Evolutionary conservation across 2,797 vertebrate species (phyloP), one percentile per base, ranked within the genome.

Genomic region (Botia kubotai): DNA sequence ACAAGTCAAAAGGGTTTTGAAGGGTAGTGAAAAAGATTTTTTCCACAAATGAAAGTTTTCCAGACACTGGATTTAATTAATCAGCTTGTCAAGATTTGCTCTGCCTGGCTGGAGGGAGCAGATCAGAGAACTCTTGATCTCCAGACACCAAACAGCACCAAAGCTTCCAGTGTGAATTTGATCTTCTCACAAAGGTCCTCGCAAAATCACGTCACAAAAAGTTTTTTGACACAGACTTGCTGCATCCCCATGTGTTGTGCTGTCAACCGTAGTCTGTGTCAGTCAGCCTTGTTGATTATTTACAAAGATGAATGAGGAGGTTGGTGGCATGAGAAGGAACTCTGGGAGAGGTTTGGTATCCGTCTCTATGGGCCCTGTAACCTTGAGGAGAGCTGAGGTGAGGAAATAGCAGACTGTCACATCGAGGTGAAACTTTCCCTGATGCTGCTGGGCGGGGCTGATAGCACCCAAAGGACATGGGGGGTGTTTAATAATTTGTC

Each of bases 71-170:
- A 33, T 33, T 78, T 12, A 70, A 78, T 48, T 36, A 62, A 71
- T 62, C 43, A 33, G 48, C 67, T 46, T 78, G 55, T 71, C 43
- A 17, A 16, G 23, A 62, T 52, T 36, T 23, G 17, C 39, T 77
- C 53, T 0, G 39, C 0, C 33, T 58, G 65, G 57, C 23, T 21
- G 66, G 21, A 77, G 58, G 39, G 39, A 16, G 0, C 55, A 62
- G 50, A 60, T 77, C 39, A 70, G 23, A 50, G 67, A 78, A 36
- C 39, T 50, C 53, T 78, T 78, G 26, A 71, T 62, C 67, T 39
- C 0, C 6, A 16, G 67, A 46, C 67, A 52, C 3, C 29, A 6
- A 62, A 71, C 12, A 29, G 19, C 67, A 52, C 6, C 67, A 71
- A 71, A 71, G 55, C 39, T 19, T 36, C 17, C 26, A 33, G 4